These are phyloP conservation scores for Eupithecia dodoneata DNA, from an alignment of 2,888 invertebrate genomes.

Conservation along the genomic window DNA sequence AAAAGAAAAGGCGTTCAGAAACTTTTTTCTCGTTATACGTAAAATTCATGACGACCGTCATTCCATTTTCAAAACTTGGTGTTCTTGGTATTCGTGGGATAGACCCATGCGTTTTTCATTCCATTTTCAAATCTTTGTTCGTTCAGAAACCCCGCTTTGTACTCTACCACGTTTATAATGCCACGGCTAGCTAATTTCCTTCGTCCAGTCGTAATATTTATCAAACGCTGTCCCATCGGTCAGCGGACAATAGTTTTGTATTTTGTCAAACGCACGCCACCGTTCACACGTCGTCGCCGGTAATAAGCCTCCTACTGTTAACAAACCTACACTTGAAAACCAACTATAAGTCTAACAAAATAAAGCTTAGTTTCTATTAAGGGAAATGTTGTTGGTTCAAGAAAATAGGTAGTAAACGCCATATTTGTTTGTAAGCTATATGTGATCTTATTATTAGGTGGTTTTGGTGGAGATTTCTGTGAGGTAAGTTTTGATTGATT, in stretches of 20 bases:
- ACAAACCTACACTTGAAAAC: conserved; percentile 25
- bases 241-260: conserved; percentile 51
- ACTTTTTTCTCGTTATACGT: neutral
- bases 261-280: conserved; percentile 60
- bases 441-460: neutral
- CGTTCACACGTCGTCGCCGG: conserved; percentile 55
- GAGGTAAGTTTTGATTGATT: conserved; percentile 24
- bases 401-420: conserved; percentile 2
- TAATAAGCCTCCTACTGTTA: conserved; percentile 66
- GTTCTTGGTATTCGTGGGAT: too few relatives aligned
- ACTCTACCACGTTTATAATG: neutral
- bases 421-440: neutral
- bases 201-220: conserved; percentile 47
- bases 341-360: fast-evolving
- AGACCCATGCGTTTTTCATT: neutral
- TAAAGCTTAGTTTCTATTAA: conserved; percentile 15
- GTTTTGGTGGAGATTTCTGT: neutral
- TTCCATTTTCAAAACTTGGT: neutral
- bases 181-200: conserved; percentile 10
- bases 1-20: neutral
- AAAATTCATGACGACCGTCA: neutral
- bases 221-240: conserved; percentile 59
- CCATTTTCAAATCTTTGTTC: neutral
- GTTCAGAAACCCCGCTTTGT: neutral
- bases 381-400: neutral